Percentiles rank a stretch among this genome's conserved stretches.
Conservation (phyloP, 2,113 vertebrate species). For the Amphiprion ocellaris region DNA sequence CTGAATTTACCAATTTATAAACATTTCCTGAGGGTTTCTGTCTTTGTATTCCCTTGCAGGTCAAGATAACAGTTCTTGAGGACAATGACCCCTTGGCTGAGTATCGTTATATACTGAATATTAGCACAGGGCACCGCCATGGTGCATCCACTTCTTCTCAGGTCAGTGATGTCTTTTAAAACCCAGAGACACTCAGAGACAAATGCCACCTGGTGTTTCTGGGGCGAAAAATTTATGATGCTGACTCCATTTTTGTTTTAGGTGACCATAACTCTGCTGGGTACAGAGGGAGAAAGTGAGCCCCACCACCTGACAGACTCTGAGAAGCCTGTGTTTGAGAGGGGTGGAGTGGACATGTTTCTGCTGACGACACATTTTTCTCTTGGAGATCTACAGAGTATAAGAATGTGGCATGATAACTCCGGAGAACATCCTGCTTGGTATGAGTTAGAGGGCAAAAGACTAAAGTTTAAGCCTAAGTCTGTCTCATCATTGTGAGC, state of each 20-base stretch:
- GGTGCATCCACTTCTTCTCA: constrained; percentile 93
- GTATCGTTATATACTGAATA: constrained; percentile 90
- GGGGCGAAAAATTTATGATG: background rate
- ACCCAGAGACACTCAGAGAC: no score
- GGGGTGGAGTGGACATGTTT: constrained; percentile 91
- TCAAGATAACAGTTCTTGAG: constrained; percentile 91
- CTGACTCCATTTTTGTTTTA: constrained; percentile 58
- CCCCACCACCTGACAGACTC: constrained; percentile 91
- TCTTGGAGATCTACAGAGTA: constrained; percentile 90
- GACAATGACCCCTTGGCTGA: constrained; percentile 95
- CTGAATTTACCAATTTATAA: background rate
- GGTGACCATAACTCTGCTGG: constrained; percentile 91
- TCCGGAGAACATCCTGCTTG: constrained; percentile 91
- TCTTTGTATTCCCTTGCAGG: constrained; percentile 80
- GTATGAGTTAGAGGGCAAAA: constrained; percentile 70
- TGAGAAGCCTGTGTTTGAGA: constrained; percentile 89
- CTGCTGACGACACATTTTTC: constrained; percentile 93
- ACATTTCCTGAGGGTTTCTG: no score
- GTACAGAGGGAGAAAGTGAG: constrained; percentile 92
- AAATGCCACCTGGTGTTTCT: background rate
- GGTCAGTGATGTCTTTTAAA: constrained; percentile 76
- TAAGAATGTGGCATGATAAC: constrained; percentile 96
- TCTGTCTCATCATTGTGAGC: background rate
- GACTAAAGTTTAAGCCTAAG: background rate
- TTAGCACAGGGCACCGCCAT: constrained; percentile 91